phyloP scores from a whole-genome alignment of 1,140 invertebrate species.

The Saccostrea echinata region DNA sequence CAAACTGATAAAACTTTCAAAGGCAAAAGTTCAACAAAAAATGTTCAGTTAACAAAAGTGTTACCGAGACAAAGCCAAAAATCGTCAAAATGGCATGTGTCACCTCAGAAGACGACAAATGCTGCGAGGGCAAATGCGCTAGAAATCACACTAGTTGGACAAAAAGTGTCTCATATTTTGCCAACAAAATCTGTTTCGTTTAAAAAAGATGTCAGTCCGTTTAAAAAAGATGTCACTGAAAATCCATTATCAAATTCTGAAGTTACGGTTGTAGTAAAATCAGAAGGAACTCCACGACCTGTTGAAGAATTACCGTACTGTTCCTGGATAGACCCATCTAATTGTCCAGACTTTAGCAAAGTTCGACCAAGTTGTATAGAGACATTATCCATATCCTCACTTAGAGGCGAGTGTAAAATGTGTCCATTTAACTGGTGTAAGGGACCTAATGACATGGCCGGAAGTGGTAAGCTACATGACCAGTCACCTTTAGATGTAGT shows the following conservation, averaged over 20 bases:
- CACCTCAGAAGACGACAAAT: not conserved
- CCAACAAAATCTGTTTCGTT: not conserved
- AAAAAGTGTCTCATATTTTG: not conserved
- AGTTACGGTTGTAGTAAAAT: not conserved
- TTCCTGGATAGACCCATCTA: not conserved
- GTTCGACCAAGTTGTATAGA: not conserved
- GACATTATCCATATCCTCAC: not conserved
- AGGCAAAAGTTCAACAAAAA: not conserved
- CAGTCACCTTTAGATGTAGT: not conserved
- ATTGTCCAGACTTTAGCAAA: not conserved
- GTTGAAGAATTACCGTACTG: not conserved
- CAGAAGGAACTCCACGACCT: not conserved
- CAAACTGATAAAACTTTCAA: not conserved
- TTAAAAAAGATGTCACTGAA: not conserved
- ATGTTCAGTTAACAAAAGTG: not conserved
- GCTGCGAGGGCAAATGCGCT: not conserved
- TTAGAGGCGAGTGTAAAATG: constrained; percentile 18
- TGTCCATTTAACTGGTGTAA: constrained; percentile 14
- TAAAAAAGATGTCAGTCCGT: not conserved
- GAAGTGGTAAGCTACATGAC: not conserved
- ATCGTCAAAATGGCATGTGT: not conserved
- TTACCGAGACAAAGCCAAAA: too few relatives aligned
- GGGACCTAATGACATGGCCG: not conserved
- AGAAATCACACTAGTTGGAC: not conserved
- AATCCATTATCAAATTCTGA: not conserved